A percentile compares a stretch with the other conserved stretches of the same genome.
phyloP scores from a whole-genome alignment of 2,113 vertebrate genomes.

The Rhinopomastus cyanomelas region DNA sequence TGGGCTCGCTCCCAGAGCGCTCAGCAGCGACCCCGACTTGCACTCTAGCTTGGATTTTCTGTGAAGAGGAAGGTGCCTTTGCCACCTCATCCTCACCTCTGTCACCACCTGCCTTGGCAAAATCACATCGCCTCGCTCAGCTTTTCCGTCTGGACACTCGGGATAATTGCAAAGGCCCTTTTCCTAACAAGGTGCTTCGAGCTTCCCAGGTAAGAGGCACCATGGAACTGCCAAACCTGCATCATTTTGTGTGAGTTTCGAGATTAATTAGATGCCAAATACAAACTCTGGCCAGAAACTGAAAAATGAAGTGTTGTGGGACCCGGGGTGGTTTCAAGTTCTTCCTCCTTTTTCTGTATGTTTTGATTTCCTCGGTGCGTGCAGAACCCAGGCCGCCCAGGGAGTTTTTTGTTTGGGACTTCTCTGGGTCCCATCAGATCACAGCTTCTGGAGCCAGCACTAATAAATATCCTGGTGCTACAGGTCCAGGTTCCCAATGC shows the following conservation, averaged over 20 bases:
- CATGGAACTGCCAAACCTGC: neutral
- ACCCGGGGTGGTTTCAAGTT: neutral
- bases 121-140: neutral
- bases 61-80: neutral
- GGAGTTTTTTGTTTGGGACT: neutral
- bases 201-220: slow-evolving; percentile 2
- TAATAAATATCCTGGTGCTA: neutral
- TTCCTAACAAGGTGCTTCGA: neutral
- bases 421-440: slow-evolving; percentile 6
- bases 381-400: neutral
- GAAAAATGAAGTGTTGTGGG: slow-evolving; percentile 45
- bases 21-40: neutral
- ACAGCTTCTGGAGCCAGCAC: neutral
- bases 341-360: neutral
- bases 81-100: neutral
- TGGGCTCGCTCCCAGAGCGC: neutral
- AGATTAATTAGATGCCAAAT: slow-evolving; percentile 50
- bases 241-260: neutral
- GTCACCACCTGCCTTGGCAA: neutral
- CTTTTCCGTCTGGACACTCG: neutral
- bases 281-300: neutral
- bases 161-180: neutral
- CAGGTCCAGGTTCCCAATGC: rapidly evolving
- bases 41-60: neutral
- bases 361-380: neutral